Evolutionary conservation across 2,888 invertebrate genomes (phyloP), one percentile per base, ranked within the genome.

Genomic region (Atethmia centrago): DNA sequence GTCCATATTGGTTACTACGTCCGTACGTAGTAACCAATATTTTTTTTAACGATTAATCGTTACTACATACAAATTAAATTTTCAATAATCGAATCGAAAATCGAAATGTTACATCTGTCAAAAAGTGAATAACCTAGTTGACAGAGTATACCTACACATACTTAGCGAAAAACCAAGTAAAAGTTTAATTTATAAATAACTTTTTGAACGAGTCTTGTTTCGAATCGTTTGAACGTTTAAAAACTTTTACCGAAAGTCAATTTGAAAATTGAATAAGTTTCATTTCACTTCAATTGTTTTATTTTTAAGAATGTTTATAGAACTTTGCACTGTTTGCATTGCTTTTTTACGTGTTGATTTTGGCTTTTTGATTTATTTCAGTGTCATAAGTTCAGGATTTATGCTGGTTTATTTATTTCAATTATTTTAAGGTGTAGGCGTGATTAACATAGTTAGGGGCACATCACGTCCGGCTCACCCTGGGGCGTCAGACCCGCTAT

Each of bases 211-310:
- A 45, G 3, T n/a, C 16, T 53, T 28, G 2, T 55, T 55, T 55
- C 0, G 7, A 70, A 69, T 42, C 19, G 53, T 55, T 40, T 42
- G 12, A 77, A 28, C 53, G 16, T 40, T 68, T 12, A 51, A 68
- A 77, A 62, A 58, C n/a, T 63, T 69, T 36, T 2, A 9, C 21
- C 16, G 28, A 61, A 63, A 78, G 45, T 69, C 56, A 72, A 58
- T 58, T 72, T 45, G 16, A 64, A 75, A 19, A 55, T 62, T 21
- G 42, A 56, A 56, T 51, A 55, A 31, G 21, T 66, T 74, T 75
- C 21, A 31, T 42, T 51, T 0, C 19, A 51, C 3, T 59, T 21
- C 36, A 42, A 16, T 72, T 36, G 31, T 51, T 47, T 49, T 47
- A 31, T 63, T 63, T 40, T 63, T 21, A 21, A 19, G 12, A 51